Conservation (phyloP, 2,888 invertebrate species). For the Danaus chrysippus region DNA sequence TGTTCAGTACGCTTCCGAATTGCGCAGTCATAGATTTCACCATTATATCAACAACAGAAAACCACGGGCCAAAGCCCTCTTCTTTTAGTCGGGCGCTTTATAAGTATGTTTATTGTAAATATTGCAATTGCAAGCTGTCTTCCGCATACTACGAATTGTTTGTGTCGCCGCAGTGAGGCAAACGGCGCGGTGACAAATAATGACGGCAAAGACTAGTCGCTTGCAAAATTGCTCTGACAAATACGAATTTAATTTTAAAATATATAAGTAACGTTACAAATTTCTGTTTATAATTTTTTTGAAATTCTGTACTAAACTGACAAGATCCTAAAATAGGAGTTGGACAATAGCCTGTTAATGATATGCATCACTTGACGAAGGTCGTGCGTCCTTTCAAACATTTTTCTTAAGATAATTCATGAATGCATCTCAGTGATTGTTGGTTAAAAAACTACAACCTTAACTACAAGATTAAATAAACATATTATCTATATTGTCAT, state of each 20-base stretch:
- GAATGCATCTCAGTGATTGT: background rate
- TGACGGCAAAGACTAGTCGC: constrained; percentile 24
- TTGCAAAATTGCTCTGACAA: background rate
- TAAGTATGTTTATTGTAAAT: constrained; percentile 33
- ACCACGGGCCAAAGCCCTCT: constrained; percentile 30
- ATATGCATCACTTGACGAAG: background rate
- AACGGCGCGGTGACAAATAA: constrained; percentile 33
- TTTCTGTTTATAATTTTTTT: background rate
- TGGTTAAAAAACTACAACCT: background rate
- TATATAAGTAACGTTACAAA: background rate
- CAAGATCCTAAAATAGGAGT: background rate
- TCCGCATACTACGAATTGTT: constrained; percentile 61
- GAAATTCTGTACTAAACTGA: too few species aligned
- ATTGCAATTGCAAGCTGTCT: constrained; percentile 40
- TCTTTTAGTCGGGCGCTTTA: constrained; percentile 27
- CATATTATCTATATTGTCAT: background rate
- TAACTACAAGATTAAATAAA: background rate
- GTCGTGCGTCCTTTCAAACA: constrained; percentile 5
- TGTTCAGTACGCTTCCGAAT: constrained; percentile 24
- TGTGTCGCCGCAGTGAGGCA: constrained; percentile 45
- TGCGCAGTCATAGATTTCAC: constrained; percentile 29
- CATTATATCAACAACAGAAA: constrained; percentile 26
- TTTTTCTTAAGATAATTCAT: constrained; percentile 6
- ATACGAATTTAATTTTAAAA: background rate
- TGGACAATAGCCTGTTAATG: background rate